A percentile compares a stretch with the other conserved stretches of the same genome.
These are phyloP conservation scores for Parnassius orleans DNA, from an alignment of 2,888 invertebrate genomes.

Conservation along the genomic window DNA sequence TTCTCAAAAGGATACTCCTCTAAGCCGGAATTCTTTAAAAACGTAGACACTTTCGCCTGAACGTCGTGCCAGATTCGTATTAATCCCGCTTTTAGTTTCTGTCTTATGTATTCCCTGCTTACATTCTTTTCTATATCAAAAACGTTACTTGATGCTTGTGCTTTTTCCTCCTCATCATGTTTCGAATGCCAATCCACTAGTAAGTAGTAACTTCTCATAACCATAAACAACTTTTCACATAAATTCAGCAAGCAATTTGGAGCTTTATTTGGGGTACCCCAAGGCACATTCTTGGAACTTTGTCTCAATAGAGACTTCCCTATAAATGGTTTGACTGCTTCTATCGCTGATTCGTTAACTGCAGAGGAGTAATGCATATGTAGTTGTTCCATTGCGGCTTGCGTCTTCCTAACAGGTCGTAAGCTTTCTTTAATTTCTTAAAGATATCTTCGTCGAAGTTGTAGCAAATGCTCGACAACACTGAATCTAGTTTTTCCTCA, in stretches of 20 bases:
- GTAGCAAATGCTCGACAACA: conserved; percentile 87
- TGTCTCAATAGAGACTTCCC: conserved; percentile 47
- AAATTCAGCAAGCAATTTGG: conserved; percentile 89
- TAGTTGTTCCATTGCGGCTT: conserved; percentile 95
- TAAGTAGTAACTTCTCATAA: conserved; percentile 89
- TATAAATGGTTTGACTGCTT: conserved; percentile 79
- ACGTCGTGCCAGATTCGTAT: conserved; percentile 96
- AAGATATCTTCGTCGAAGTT: conserved; percentile 91
- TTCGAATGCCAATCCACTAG: conserved; percentile 88
- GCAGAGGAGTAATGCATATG: conserved; percentile 97
- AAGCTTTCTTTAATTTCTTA: conserved; percentile 92
- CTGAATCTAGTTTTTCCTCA: conserved; percentile 94
- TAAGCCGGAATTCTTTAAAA: conserved; percentile 89
- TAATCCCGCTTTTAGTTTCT: conserved; percentile 93
- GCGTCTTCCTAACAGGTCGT: conserved; percentile 92
- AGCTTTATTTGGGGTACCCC: conserved; percentile 66
- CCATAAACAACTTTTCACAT: conserved; percentile 92
- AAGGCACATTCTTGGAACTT: conserved; percentile 92
- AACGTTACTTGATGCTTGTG: conserved; percentile 50
- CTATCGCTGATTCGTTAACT: conserved; percentile 89
- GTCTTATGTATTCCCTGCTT: conserved; percentile 89
- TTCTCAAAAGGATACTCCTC: conserved; percentile 96
- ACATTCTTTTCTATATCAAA: conserved; percentile 84
- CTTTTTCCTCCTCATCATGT: conserved; percentile 59
- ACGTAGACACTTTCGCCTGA: conserved; percentile 92